Evolutionary conservation across 2,888 invertebrate species (phyloP), one percentile per base, ranked within the genome.

Genomic region (Nephrotoma guestfalica): DNA sequence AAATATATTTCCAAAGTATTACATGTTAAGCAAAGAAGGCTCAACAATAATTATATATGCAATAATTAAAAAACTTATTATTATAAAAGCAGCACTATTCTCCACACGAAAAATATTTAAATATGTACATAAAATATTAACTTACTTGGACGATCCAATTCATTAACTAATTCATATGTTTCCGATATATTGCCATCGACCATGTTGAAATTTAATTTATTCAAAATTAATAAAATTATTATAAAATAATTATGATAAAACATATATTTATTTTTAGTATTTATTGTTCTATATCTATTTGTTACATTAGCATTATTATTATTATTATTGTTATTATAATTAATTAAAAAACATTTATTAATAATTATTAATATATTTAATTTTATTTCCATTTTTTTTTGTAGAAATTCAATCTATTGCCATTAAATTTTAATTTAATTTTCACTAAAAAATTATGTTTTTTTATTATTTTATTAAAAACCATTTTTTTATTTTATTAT

Each of bases 121-220:
- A 43, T 43, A 71, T 71, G 30, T 71, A 41, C 4, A 6, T 71
- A 18, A 71, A 71, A 71, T 47, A 11, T 71, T 71, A 41, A 84
- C 86, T 86, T 86, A 86, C 86, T 86, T 86, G 86, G 86, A 18
- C 86, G 45, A 86, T 86, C 86, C 15, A 86, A 86, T 86, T 86
- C 86, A 86, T 86, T 86, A 45, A 86, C 47, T 40, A 47, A 40
- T 40, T 86, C 86, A 86, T 86, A 43, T n/a, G 51, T 13, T 47
- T 86, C 86, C 45, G 45, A 86, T 30, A 45, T 45, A 30, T 45
- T 45, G 3, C 86, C 86, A 45, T 45, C 45, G 40, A 86, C 86
- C 43, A 86, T 45, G 40, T 45, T 86, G 6, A 86, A 47, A 86
- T 86, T 86, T 86, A 86, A 45, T 47, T 86, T 86, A 86, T 47